Conservation (phyloP, 92 coral and sea anemone species). For the Meandrina meandrites region DNA sequence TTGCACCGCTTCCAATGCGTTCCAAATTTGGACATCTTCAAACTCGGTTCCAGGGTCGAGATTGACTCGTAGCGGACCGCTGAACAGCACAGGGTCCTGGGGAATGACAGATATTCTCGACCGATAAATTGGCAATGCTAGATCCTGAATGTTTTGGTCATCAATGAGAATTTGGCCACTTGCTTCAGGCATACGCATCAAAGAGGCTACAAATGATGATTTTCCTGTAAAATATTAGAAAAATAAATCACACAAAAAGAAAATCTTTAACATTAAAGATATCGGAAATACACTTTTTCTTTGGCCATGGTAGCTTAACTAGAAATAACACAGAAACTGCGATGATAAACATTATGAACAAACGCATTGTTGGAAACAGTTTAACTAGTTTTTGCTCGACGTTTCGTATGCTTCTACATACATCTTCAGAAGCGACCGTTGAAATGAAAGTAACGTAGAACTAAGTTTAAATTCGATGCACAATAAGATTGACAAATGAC, state of each 20-base stretch:
- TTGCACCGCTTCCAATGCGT: conserved; percentile 28
- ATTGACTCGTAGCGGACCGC: conserved; percentile 15
- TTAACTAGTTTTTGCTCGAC: too few relatives aligned
- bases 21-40: conserved; percentile 22
- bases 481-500: not conserved
- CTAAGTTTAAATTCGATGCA: too few relatives aligned
- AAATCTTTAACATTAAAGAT: not conserved
- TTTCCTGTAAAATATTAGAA: not conserved
- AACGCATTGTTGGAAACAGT: too few relatives aligned
- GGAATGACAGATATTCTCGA: conserved; percentile 19
- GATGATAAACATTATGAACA: too few relatives aligned
- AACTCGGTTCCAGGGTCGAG: conserved; percentile 21
- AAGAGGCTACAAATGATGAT: conserved; percentile 14
- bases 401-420: too few relatives aligned
- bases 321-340: too few relatives aligned
- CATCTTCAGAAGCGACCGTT: too few relatives aligned
- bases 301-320: too few relatives aligned
- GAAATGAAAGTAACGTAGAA: too few relatives aligned
- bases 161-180: conserved; percentile 13
- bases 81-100: conserved; percentile 27
- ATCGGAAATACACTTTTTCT: too few relatives aligned
- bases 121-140: conserved; percentile 1
- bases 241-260: too few relatives aligned
- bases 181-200: conserved; percentile 31
- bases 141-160: not conserved